Conservation (phyloP, 2,113 vertebrate genomes). For the Ictalurus punctatus region DNA sequence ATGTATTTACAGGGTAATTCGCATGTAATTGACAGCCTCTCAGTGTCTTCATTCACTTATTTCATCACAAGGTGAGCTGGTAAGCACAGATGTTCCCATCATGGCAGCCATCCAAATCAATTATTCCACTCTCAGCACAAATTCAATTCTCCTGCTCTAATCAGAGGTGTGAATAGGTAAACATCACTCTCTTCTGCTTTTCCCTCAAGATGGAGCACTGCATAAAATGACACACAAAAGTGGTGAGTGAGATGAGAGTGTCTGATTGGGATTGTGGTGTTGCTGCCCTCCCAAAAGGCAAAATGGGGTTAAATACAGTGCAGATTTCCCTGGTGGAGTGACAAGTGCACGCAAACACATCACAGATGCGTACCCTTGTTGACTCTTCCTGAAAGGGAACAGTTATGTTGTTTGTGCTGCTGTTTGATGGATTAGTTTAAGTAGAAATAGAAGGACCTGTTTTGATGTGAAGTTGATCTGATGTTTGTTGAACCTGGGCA, state of each 20-base stretch:
- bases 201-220: conserved; percentile 50
- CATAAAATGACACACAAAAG: conserved; percentile 32
- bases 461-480: conserved; percentile 1
- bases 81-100: conserved; percentile 62
- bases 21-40: conserved; percentile 35
- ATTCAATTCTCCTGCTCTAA: conserved; percentile 57
- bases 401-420: conserved; percentile 38
- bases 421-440: conserved; percentile 31
- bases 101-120: conserved; percentile 72
- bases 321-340: conserved; percentile 52
- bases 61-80: conserved; percentile 56
- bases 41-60: conserved; percentile 46
- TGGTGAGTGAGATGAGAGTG: conserved; percentile 29
- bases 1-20: conserved; percentile 29
- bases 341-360: conserved; percentile 41
- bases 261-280: conserved; percentile 33
- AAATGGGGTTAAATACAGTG: conserved; percentile 48
- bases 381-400: conserved; percentile 41
- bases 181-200: conserved; percentile 57
- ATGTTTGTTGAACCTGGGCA: conserved; percentile 18
- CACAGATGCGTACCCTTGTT: conserved; percentile 47
- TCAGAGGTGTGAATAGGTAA: conserved; percentile 73
- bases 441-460: conserved; percentile 17
- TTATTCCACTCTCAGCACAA: conserved; percentile 65
- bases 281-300: conserved; percentile 40